A percentile compares a stretch with the other conserved stretches of the same genome.
These are phyloP conservation scores for Carterocephalus palaemon DNA, from an alignment of 2,888 invertebrate genomes.

Conservation along the genomic window DNA sequence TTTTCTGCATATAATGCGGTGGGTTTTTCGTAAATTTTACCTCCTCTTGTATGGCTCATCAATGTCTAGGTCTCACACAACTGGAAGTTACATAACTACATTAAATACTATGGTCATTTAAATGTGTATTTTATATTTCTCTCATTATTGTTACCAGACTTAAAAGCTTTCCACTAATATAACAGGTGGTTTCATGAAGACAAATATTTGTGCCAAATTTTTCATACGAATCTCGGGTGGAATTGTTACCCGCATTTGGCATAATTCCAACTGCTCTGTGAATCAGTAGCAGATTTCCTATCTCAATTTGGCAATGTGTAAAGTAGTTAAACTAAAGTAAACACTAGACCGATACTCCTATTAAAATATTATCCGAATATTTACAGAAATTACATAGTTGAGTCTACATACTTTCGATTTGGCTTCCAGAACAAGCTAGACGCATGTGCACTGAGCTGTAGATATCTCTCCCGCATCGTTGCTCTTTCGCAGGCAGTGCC, in stretches of 20 bases:
- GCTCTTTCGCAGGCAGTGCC: conserved; percentile 18
- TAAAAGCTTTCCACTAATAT: conserved; percentile 35
- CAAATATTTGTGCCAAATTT: conserved; percentile 69
- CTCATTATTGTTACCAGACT: conserved; percentile 6
- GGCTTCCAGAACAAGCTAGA: conserved; percentile 34
- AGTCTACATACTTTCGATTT: too few species aligned
- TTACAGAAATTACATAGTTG: neutral
- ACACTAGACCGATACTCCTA: conserved; percentile 18
- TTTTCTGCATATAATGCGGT: neutral
- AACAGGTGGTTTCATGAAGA: conserved; percentile 57
- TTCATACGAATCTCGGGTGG: conserved; percentile 52
- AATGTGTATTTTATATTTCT: too few species aligned
- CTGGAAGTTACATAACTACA: too few species aligned
- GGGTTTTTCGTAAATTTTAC: too few species aligned
- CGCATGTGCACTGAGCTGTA: conserved; percentile 27
- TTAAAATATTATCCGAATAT: neutral
- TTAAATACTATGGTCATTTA: too few species aligned
- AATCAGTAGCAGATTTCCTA: conserved; percentile 60
- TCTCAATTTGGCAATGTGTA: conserved; percentile 61
- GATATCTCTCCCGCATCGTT: conserved; percentile 17
- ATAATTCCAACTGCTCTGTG: conserved; percentile 59
- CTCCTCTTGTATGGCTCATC: too few species aligned
- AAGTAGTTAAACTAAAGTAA: conserved; percentile 24
- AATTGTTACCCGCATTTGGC: conserved; percentile 62
- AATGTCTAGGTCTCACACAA: too few species aligned